phyloP scores from a whole-genome alignment of 2,888 invertebrate genomes.

The Microchrysa polita region DNA sequence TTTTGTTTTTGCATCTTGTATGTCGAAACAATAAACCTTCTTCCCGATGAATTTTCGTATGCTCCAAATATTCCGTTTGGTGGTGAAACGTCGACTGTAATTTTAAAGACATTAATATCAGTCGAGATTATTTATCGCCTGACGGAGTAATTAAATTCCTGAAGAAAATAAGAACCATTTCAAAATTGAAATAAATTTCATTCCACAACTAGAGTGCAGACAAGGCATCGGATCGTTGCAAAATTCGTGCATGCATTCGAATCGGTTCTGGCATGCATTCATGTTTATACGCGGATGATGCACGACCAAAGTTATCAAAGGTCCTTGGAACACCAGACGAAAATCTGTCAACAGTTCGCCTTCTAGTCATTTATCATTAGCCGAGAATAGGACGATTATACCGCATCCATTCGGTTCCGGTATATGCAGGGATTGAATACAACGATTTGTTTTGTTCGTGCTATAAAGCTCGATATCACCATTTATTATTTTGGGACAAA shows the following conservation, averaged over 20 bases:
- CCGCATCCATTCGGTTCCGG: background rate
- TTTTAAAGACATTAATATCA: slow-evolving; percentile 39
- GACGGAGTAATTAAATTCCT: slow-evolving; percentile 42
- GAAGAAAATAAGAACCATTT: slow-evolving; percentile 40
- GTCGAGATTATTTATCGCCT: slow-evolving; percentile 32
- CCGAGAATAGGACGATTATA: background rate
- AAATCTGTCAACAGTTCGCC: background rate
- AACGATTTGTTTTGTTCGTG: no score
- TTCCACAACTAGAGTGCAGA: background rate
- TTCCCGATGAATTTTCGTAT: background rate
- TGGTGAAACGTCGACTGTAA: slow-evolving; percentile 11
- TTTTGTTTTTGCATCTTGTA: slow-evolving; percentile 2
- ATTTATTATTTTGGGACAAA: no score
- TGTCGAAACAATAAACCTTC: background rate
- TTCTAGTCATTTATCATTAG: background rate
- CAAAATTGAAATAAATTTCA: slow-evolving; percentile 36
- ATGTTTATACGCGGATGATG: background rate
- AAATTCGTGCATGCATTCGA: slow-evolving; percentile 1
- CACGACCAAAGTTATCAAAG: background rate
- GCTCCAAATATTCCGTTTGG: no score
- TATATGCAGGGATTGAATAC: no score
- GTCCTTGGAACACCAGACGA: background rate
- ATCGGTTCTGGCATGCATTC: background rate
- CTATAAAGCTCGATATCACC: no score
- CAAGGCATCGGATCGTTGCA: background rate